phyloP scores from a whole-genome alignment of 2,113 vertebrate species.

The Platichthys flesus region DNA sequence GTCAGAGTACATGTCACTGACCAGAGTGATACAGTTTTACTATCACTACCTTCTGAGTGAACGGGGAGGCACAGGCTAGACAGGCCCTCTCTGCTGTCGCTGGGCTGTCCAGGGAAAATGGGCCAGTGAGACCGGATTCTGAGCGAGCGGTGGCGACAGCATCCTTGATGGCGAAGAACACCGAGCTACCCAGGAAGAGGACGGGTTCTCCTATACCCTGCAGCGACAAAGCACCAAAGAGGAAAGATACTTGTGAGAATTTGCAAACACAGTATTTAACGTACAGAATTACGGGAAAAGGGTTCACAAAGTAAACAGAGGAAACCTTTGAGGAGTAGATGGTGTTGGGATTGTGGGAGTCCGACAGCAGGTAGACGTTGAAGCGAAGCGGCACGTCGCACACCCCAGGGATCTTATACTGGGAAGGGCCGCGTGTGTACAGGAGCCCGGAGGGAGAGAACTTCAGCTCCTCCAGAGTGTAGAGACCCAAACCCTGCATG shows the following conservation, averaged over 20 bases:
- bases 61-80: slow-evolving; percentile 84
- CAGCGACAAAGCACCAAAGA: neutral
- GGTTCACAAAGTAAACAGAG: neutral
- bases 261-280: neutral
- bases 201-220: slow-evolving; percentile 86
- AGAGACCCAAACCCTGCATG: slow-evolving; percentile 87
- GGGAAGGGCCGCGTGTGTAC: slow-evolving; percentile 84
- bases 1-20: too few species aligned
- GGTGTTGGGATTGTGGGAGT: slow-evolving; percentile 83
- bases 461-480: slow-evolving; percentile 88
- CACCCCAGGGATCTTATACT: slow-evolving; percentile 88
- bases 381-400: slow-evolving; percentile 87
- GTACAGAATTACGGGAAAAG: neutral
- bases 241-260: neutral
- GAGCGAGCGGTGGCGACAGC: slow-evolving; percentile 78
- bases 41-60: slow-evolving; percentile 84
- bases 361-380: slow-evolving; percentile 83
- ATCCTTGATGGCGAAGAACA: slow-evolving; percentile 88
- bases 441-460: slow-evolving; percentile 86
- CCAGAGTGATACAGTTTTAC: neutral
- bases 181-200: slow-evolving; percentile 85
- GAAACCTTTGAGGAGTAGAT: slow-evolving; percentile 93
- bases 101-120: slow-evolving; percentile 83
- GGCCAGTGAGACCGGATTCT: slow-evolving; percentile 75
- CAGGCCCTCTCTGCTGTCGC: slow-evolving; percentile 82